Evolutionary conservation across 2,113 vertebrate species (phyloP).

Genomic region (Chloroceryle aenea): DNA sequence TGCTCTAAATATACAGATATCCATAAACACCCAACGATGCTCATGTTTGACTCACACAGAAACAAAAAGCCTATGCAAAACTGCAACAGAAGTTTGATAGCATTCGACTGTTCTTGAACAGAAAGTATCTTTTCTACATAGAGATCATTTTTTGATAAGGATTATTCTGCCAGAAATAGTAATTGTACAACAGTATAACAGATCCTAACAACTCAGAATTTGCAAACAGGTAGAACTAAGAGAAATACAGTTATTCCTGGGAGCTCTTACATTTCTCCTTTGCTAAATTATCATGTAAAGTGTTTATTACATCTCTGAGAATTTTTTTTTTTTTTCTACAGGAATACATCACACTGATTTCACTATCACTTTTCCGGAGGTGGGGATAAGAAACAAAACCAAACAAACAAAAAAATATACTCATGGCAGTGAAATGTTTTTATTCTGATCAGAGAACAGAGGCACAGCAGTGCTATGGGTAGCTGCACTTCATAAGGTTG

Average conservation of each 20-base stretch:
- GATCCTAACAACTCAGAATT: not conserved
- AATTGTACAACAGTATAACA: not conserved
- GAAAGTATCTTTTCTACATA: not conserved
- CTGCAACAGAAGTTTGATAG: not conserved
- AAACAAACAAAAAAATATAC: not conserved
- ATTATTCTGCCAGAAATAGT: not conserved
- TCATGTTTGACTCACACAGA: not conserved
- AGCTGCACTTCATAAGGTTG: not conserved
- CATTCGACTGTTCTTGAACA: not conserved
- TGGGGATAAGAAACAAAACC: no score
- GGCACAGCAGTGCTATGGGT: not conserved
- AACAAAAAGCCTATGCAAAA: not conserved
- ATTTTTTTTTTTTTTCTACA: not conserved
- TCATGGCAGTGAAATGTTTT: not conserved
- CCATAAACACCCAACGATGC: not conserved
- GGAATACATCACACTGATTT: not conserved
- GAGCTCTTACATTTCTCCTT: not conserved
- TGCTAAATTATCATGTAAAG: not conserved
- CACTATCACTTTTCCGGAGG: not conserved
- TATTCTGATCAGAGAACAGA: not conserved
- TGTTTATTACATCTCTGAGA: not conserved
- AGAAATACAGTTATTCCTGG: not conserved
- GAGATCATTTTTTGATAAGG: not conserved
- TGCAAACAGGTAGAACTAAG: not conserved
- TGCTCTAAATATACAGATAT: not conserved